phyloP scores from a whole-genome alignment of 2,797 vertebrate species.

The Gobionotothen gibberifrons region DNA sequence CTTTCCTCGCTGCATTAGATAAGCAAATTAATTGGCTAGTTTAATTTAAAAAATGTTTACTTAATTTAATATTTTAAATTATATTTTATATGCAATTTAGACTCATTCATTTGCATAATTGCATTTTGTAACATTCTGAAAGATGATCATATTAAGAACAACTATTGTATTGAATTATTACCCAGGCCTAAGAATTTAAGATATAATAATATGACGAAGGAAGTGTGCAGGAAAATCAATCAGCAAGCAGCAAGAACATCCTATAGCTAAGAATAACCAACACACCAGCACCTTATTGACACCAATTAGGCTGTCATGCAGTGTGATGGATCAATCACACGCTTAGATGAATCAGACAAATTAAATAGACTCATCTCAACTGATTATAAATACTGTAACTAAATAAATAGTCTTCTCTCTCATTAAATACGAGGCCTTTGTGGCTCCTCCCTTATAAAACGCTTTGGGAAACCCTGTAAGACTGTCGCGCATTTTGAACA shows the following conservation, averaged over 20 bases:
- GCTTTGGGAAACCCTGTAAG: neutral
- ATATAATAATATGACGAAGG: neutral
- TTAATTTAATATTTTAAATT: neutral
- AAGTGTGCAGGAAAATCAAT: neutral
- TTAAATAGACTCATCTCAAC: neutral
- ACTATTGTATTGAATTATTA: neutral
- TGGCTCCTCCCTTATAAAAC: neutral
- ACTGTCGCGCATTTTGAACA: conserved; percentile 16
- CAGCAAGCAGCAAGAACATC: neutral
- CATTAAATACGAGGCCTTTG: neutral
- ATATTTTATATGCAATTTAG: neutral
- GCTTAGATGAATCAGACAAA: neutral
- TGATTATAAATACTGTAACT: neutral
- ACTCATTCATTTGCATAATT: neutral
- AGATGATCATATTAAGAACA: neutral
- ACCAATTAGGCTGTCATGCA: neutral
- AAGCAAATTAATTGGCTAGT: neutral
- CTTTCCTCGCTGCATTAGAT: neutral
- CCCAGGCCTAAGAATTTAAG: neutral
- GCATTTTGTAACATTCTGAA: neutral
- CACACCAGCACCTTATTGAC: neutral
- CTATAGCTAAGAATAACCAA: neutral
- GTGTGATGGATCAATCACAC: neutral
- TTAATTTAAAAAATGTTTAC: too few species aligned
- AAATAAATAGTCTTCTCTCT: neutral